These are phyloP conservation scores for Lasiommata megera DNA, from an alignment of 2,888 invertebrate genomes.

Conservation along the genomic window DNA sequence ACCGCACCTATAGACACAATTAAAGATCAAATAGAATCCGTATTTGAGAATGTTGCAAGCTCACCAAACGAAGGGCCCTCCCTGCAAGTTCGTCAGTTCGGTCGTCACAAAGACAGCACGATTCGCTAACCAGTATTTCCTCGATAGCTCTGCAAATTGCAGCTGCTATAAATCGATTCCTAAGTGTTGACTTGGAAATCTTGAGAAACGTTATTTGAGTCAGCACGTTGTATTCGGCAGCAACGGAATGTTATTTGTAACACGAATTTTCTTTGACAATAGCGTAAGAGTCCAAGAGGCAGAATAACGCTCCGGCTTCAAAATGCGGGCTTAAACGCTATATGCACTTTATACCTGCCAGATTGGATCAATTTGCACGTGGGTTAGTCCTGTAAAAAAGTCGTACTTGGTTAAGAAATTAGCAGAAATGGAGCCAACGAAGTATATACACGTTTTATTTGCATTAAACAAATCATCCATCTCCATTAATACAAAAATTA, in stretches of 20 bases:
- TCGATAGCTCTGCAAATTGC: slow-evolving; percentile 68
- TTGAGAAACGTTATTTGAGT: slow-evolving; percentile 15
- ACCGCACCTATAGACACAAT: not conserved
- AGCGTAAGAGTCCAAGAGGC: not conserved
- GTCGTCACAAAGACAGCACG: slow-evolving; percentile 46
- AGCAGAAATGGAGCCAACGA: no score
- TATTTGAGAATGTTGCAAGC: not conserved
- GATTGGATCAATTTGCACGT: no score
- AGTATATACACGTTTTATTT: no score
- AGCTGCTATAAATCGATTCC: slow-evolving; percentile 37
- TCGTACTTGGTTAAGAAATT: no score
- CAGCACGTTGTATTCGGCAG: slow-evolving; percentile 3
- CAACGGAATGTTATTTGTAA: slow-evolving; percentile 7
- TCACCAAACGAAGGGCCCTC: not conserved
- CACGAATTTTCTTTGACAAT: slow-evolving; percentile 2
- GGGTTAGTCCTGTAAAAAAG: no score
- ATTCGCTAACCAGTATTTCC: slow-evolving; percentile 49
- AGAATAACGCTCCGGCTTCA: not conserved
- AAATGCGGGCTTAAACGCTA: no score
- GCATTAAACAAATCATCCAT: no score
- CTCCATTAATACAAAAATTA: no score
- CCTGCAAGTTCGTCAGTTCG: not conserved
- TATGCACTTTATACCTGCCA: no score
- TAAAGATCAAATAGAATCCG: not conserved
- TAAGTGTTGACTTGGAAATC: slow-evolving; percentile 45